Evolutionary conservation across 2,888 invertebrate species (phyloP), one percentile per base, ranked within the genome.

Genomic region (Willowsia nigromaculata): DNA sequence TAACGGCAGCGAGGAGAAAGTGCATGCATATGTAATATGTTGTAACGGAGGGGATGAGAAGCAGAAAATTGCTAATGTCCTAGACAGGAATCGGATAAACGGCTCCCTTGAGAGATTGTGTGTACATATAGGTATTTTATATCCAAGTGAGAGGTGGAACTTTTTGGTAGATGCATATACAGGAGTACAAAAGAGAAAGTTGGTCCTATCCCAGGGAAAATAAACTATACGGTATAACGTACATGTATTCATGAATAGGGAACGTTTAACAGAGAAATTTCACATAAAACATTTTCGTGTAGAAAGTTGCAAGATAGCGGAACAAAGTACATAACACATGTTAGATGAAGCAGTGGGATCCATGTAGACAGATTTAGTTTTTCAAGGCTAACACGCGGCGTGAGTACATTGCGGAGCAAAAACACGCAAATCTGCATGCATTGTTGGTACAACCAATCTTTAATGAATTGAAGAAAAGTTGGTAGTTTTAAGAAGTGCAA

Each of bases 41-140:
- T 33, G 65, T 37, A 37, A 43, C 33, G 33, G 13, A 86, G 50
- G 56, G 43, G 71, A 87, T 82, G 87, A 87, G 74, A 33, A 71
- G 71, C 68, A 87, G 87, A 87, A 87, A 87, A 87, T 87, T 81
- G 87, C 87, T 86, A 86, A 86, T 86, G 86, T 86, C 86, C 86
- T 87, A 81, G 87, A 81, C 87, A 87, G 68, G 81, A 87, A 87
- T 87, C 87, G 81, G 87, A 87, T 87, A 81, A 87, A 87, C 87
- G 87, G 59, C 87, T 87, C 87, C 87, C 87, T 43, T 81, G 87
- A 82, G 87, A 86, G 68, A 53, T 68, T 22, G 53, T 68, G 27
- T 43, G 2, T 82, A 43, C 27, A 18, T 59, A 43, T 71, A 13
- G n/a, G n/a, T n/a, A n/a, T n/a, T n/a, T n/a, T 22, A 11, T 47